These are phyloP conservation scores for Hirundichthys speculiger DNA, from an alignment of 2,113 vertebrate genomes.

Conservation along the genomic window DNA sequence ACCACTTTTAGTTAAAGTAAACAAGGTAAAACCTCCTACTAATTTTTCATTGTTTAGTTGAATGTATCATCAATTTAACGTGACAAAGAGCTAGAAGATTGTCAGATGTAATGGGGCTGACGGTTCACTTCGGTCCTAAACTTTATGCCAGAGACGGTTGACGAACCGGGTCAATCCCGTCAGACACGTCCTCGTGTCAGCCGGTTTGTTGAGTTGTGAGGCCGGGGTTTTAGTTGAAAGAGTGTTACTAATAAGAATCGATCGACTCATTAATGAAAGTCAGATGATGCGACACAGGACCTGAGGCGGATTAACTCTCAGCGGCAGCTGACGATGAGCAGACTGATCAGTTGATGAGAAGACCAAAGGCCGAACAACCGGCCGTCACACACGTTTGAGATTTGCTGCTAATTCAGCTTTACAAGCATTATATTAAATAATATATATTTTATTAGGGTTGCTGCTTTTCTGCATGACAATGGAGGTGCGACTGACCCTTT, in stretches of 20 bases:
- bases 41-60: no score
- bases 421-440: no score
- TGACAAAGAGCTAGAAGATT: no score
- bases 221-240: slow-evolving; percentile 46
- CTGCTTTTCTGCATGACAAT: neutral
- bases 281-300: slow-evolving; percentile 43
- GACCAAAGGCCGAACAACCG: slow-evolving; percentile 31
- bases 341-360: slow-evolving; percentile 2
- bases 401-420: neutral
- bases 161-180: no score
- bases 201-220: slow-evolving; percentile 63
- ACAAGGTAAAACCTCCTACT: no score
- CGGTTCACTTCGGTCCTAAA: no score
- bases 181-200: slow-evolving; percentile 30
- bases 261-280: slow-evolving; percentile 70
- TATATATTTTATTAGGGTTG: neutral
- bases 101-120: no score
- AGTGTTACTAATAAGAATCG: slow-evolving; percentile 63
- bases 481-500: slow-evolving; percentile 29
- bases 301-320: slow-evolving; percentile 51
- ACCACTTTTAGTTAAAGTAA: no score
- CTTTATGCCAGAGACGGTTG: no score
- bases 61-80: no score
- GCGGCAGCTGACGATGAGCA: no score
- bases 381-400: neutral